Base-by-base conservation (phyloP, 2,797 vertebrate genomes). In the Echiichthys vipera region DNA sequence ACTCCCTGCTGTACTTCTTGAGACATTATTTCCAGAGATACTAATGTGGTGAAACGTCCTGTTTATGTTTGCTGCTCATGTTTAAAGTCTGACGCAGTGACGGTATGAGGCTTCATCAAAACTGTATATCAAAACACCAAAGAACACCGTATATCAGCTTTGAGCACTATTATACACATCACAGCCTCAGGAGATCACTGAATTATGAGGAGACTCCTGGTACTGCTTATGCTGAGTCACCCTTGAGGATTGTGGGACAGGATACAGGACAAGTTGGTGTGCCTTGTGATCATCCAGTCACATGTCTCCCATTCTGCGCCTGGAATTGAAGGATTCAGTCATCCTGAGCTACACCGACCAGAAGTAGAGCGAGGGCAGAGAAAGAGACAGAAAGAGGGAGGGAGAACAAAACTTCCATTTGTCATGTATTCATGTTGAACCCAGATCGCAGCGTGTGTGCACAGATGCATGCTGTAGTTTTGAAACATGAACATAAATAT, bases 251-350 rank as follows among this genome's bases (percentile, higher is more conserved):
- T 86, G 74, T 75, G 71, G 73, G 57, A 63, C 68, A 36, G 20
- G 51, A 78, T 72, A 65, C 50, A 61, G 78, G 83, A 74, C 12
- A 22, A 76, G 68, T 32, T 36, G 76, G 71, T 22, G 12, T 69
- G 78, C 70, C 90, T 75, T 90, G 80, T 92, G 92, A 94, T 93
- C 81, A 20, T 70, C 74, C 73, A 80, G 85, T 94, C 93, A 94
- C 91, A 92, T 94, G 94, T 78, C 85, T 86, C 61, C 45, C n/a
- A 39, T 71, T 86, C 62, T 84, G 71, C 47, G 78, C 58, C 72
- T 69, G 81, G 75, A 90, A 78, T 14, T 45, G 20, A 75, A 71
- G 59, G 55, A 86, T 80, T 36, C 46, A 59, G 56, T 75, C 57
- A 74, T 61, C 71, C 74, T 69, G 78, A 59, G 43, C 62, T 83